Evolutionary conservation across 1,140 invertebrate genomes (phyloP).

Genomic region (Megalopta genalis): DNA sequence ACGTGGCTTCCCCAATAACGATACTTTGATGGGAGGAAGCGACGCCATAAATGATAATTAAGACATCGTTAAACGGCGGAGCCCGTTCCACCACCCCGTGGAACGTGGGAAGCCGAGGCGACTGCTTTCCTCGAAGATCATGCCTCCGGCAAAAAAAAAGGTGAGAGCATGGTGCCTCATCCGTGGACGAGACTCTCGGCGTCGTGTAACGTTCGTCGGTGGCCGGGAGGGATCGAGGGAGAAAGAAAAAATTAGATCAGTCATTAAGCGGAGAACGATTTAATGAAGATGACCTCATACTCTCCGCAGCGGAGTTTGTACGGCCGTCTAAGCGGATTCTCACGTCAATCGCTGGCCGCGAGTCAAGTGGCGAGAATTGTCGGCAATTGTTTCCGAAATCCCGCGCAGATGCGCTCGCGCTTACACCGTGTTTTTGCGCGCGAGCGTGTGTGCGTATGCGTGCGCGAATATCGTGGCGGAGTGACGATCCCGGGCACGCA

Average conservation of each 20-base stretch:
- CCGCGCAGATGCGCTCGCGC: slow-evolving; percentile 76
- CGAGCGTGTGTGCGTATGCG: slow-evolving; percentile 54
- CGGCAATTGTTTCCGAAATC: slow-evolving; percentile 82
- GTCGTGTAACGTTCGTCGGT: neutral
- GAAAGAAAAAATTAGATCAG: slow-evolving; percentile 78
- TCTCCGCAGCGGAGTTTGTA: slow-evolving; percentile 70
- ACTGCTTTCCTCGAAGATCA: slow-evolving; percentile 29
- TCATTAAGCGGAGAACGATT: slow-evolving; percentile 80
- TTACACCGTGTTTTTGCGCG: slow-evolving; percentile 4
- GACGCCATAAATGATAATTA: slow-evolving; percentile 14
- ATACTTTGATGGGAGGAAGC: slow-evolving; percentile 7
- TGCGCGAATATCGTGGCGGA: slow-evolving; percentile 52
- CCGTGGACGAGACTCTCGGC: neutral
- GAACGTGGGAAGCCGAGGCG: slow-evolving; percentile 40
- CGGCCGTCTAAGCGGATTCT: slow-evolving; percentile 77
- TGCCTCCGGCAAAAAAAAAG: slow-evolving; percentile 20
- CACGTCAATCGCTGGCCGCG: slow-evolving; percentile 79
- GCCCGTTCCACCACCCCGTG: neutral
- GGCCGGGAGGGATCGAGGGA: neutral
- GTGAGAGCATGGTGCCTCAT: slow-evolving; percentile 13
- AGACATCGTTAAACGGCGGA: slow-evolving; percentile 1
- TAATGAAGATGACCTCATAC: slow-evolving; percentile 81
- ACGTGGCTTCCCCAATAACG: neutral
- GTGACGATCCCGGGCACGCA: slow-evolving; percentile 25
- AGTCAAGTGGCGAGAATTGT: slow-evolving; percentile 81